Conservation (phyloP, 2,797 vertebrate genomes). For the Chaetophractus vellerosus region DNA sequence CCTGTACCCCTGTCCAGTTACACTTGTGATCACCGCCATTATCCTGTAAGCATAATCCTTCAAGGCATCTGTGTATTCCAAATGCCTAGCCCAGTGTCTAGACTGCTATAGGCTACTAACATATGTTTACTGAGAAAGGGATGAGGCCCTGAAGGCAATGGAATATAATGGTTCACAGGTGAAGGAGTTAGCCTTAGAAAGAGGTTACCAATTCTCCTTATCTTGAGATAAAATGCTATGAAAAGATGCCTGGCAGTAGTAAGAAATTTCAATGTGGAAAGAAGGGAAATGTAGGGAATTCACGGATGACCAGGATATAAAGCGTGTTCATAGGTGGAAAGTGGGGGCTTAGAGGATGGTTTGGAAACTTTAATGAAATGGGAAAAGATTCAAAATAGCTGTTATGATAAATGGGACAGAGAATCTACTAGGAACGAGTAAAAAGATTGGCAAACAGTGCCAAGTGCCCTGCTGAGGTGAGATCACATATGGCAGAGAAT, state of each 20-base stretch:
- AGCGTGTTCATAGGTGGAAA: not conserved
- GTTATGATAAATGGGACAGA: not conserved
- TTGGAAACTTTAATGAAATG: not conserved
- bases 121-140: not conserved
- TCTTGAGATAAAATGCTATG: not conserved
- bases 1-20: too few relatives aligned
- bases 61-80: not conserved
- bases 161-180: not conserved
- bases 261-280: not conserved
- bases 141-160: not conserved
- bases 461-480: not conserved
- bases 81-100: not conserved
- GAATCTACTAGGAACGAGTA: not conserved
- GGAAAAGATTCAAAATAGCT: not conserved
- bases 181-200: not conserved
- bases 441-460: not conserved
- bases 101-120: not conserved
- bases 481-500: conserved; percentile 51
- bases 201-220: not conserved
- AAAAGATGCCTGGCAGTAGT: not conserved
- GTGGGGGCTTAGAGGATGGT: not conserved
- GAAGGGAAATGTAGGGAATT: not conserved
- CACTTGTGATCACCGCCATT: too few relatives aligned
- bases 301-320: not conserved
- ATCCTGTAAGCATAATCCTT: not conserved